Conservation (phyloP, 2,113 vertebrate species). For the Danionella cerebrum region DNA sequence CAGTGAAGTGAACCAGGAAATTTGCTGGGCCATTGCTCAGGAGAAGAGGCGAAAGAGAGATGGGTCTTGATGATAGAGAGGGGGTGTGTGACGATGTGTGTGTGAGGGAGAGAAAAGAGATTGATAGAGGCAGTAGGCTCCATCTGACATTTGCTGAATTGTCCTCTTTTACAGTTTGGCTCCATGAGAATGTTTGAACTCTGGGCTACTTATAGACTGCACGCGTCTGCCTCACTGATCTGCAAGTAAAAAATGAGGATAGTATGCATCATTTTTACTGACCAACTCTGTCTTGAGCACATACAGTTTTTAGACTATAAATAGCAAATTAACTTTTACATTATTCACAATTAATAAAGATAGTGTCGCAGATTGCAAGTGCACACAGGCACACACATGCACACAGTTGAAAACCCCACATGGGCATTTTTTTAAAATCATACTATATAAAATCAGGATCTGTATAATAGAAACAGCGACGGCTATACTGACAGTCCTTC, state of each 20-base stretch:
- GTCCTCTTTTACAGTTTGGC: constrained; percentile 28
- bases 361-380: too few relatives aligned
- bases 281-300: too few relatives aligned
- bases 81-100: background rate
- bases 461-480: too few relatives aligned
- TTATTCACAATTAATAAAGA: too few relatives aligned
- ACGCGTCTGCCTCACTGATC: background rate
- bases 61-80: constrained; percentile 27
- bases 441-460: too few relatives aligned
- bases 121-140: constrained; percentile 10
- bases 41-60: constrained; percentile 42
- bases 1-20: constrained; percentile 50
- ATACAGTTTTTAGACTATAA: too few relatives aligned
- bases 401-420: too few relatives aligned
- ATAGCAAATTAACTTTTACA: too few relatives aligned
- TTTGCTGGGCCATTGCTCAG: constrained; percentile 40
- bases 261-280: too few relatives aligned
- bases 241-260: background rate
- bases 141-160: constrained; percentile 24
- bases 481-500: too few relatives aligned
- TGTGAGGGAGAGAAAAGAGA: background rate
- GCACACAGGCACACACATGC: too few relatives aligned
- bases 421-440: too few relatives aligned
- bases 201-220: background rate
- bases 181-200: constrained; percentile 11